Base-by-base conservation (phyloP, 2,113 vertebrate species). In the Leptocoma aspasia region DNA sequence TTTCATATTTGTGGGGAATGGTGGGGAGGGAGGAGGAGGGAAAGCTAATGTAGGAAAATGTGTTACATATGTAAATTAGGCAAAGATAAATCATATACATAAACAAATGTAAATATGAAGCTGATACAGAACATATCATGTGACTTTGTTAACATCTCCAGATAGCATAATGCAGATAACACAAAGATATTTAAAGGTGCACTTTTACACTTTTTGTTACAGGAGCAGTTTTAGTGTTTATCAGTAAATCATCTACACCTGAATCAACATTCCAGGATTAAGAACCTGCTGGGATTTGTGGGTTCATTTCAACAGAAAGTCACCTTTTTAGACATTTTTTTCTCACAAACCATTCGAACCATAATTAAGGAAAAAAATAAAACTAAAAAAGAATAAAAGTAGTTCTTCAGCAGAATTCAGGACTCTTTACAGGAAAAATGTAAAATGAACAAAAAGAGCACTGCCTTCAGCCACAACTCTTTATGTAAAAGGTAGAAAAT, bases 21-120 rank as follows among this genome's bases (percentile, higher is more conserved):
- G 27, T 2, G 8, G 4, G 2, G 21, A 15, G 21, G 2, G 5
- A 7, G 5, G 5, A 22, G 2, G 10, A 11, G 7, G 7, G 4
- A 31, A 37, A 10, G 6, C 7, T 33, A 33, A 66, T 30, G 47
- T 5, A 92, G 15, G 31, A 64, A 92, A 86, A 64, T 35, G 15
- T 79, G 21, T 69, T 49, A 64, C 28, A 2, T 57, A 69, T 39
- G 35, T 35, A 92, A 42, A 86, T 54, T 22, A 78, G 66, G 61
- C 35, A 57, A 52, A 77, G 59, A 50, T 22, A 77, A 78, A 77
- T 33, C 13, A 22, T 13, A 27, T 33, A 30, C 26, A 71, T n/a
- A 42, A 86, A 45, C 9, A 86, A 68, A 94, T 37, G 18, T 61
- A 85, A 61, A 71, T 47, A 14, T 31, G 23, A 78, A n/a, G 31